Base-by-base conservation (phyloP, 2,888 invertebrate species). In the Agriopis marginaria region DNA sequence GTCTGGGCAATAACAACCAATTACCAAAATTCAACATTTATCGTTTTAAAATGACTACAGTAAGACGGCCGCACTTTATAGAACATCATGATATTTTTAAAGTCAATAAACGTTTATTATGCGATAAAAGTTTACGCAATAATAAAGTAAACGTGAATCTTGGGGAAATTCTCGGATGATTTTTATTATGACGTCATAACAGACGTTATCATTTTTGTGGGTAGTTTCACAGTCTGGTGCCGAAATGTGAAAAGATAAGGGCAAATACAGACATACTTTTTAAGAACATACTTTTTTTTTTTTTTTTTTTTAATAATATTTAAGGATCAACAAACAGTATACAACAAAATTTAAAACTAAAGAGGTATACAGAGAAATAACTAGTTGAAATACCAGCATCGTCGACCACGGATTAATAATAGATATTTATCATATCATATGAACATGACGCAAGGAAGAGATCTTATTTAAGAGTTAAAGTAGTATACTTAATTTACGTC, bases 101-200 rank as follows among this genome's bases (percentile, higher is more conserved):
- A 63, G 60, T 40, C 66, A 54, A 63, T 70, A 70, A 66, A 67
- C 55, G 23, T 63, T 66, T 70, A 66, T 39, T 12, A 64, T 12
- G 32, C 50, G 23, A 53, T 60, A 67, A 66, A 67, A 62, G 11
- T 54, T 60, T 64, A 66, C 53, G 67, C 7, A 53, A 62, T 50
- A 45, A 40, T 66, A 56, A 60, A 63, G 42, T 11, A 45, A 53
- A 51, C 10, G 12, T 56, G 32, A 32, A 54, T 5, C 40, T 7
- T 14, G 49, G 17, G 12, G 12, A 42, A 51, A 4, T 62, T 62
- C 42, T 42, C 23, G 61, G 51, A 51, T 53, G 23, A 53, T 12
- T 44, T 62, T 62, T 62, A 62, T 14, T n/a, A 9, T 53, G 45
- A 23, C n/a, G 14, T 32, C 17, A 51, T 40, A 51, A 17, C 47